Evolutionary conservation across 2,113 vertebrate species (phyloP), one percentile per base, ranked within the genome.

Genomic region (Pheucticus melanocephalus): DNA sequence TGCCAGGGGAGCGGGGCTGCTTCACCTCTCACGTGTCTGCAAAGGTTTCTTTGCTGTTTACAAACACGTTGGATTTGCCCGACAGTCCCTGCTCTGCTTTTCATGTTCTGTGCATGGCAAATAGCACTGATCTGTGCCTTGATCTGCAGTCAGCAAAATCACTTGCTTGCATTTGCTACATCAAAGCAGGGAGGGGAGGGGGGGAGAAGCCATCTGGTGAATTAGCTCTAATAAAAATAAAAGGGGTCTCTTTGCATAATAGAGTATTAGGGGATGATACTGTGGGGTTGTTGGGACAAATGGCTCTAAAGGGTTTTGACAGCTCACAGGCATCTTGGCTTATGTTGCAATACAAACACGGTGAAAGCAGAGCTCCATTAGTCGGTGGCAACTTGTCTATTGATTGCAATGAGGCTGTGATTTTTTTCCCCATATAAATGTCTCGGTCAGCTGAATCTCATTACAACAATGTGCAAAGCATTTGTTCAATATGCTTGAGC

Each of bases 131-230:
- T 88, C 56, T 92, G 61, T 51, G 92, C 93, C 92, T 96, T 90
- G 88, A 96, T 96, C 93, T 96, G 88, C 33, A 96, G 92, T 97
- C 92, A 94, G 93, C 94, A 95, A 93, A 96, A 95, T 93, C 92
- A 88, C 88, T 96, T 73, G 71, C 82, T 91, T 9, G 2, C 16
- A 30, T 94, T 96, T 94, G 78, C 82, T 70, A 86, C 91, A 94
- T 95, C 93, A 96, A 94, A 94, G 90, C 35, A n/a, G 44, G 31
- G 82, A 72, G 42, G 66, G 37, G 65, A 42, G 20, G 63, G 45
- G 44, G 54, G 64, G 68, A 60, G 88, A 93, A 96, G 82, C 95
- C 95, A 96, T 96, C 94, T 94, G 92, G 90, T 92, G 82, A 96
- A 96, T 94, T 92, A 95, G 80, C 80, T 86, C 80, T 92, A 96